Base-by-base conservation (phyloP, 2,888 invertebrate genomes). In the Nomada fucata region DNA sequence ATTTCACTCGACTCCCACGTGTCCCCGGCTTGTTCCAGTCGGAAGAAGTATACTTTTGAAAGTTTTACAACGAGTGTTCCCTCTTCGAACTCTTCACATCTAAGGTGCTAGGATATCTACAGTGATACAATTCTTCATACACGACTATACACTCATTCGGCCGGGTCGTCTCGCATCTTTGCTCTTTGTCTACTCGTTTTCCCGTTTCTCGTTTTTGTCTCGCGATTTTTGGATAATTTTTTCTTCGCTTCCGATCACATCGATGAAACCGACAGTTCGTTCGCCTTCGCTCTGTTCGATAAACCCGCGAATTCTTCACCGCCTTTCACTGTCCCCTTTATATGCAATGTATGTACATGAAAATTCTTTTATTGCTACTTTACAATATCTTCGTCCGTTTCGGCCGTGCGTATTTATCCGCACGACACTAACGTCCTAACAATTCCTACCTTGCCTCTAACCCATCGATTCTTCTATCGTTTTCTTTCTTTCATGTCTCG, bases 71-170 rank as follows among this genome's bases (percentile, higher is more conserved):
- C 86, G 74, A 77, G 68, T 84, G 77, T 86, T 85, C 84, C 86
- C 76, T 84, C 83, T 79, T 84, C 69, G 70, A 73, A 73, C 72
- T 76, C 83, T 36, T 88, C 91, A 90, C 87, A 89, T 90, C 88
- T 85, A 88, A 86, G 88, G 91, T 92, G 92, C 92, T 93, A 92
- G 89, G 83, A 89, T 93, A 93, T 93, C 93, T 93, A 93, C 93
- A 93, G 92, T 93, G 93, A 93, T 92, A 92, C 91, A 86, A 82
- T 91, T 89, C 81, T 88, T 82, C 82, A 76, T 78, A 83, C 80
- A 85, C 81, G 83, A 74, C 85, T 88, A 83, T 85, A 88, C 86
- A 87, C 76, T 74, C 79, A 74, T 59, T 77, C 71, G 61, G 55
- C 68, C 74, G 69, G 67, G 83, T 76, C 72, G 64, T 73, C 73